Percentiles rank a stretch among this genome's conserved stretches.
phyloP scores from a whole-genome alignment of 2,797 vertebrate genomes.

The Cyclopterus lumpus region DNA sequence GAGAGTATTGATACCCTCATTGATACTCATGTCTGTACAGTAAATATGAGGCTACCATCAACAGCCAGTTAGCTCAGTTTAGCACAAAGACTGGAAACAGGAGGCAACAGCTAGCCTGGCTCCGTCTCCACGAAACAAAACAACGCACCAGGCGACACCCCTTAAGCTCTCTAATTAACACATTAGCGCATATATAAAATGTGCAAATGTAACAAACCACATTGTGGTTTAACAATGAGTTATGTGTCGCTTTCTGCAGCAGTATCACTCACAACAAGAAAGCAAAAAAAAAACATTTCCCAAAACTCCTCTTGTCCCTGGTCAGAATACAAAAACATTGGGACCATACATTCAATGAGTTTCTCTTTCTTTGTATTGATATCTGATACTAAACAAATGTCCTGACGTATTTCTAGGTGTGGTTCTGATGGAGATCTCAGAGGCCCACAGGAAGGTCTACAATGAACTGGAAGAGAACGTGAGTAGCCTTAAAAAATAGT shows the following conservation, averaged over 20 bases:
- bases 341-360: neutral
- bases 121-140: neutral
- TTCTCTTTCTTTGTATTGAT: neutral
- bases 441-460: constrained; percentile 90
- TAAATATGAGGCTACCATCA: neutral
- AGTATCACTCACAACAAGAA: neutral
- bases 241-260: neutral
- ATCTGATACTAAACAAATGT: constrained; percentile 11
- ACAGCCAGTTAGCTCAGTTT: neutral
- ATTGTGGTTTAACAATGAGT: neutral
- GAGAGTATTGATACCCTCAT: neutral
- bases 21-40: neutral
- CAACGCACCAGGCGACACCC: neutral
- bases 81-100: neutral
- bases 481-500: constrained; percentile 67
- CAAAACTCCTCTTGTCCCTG: neutral
- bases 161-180: neutral
- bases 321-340: neutral
- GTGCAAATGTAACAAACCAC: neutral
- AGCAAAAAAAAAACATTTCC: neutral
- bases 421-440: constrained; percentile 94
- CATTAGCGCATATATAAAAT: neutral
- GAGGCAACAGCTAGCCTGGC: neutral
- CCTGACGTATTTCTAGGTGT: constrained; percentile 83
- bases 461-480: constrained; percentile 93